A percentile compares a stretch with the other conserved stretches of the same genome.
phyloP scores from a whole-genome alignment of 2,888 invertebrate genomes.

The Drosophila cognata region DNA sequence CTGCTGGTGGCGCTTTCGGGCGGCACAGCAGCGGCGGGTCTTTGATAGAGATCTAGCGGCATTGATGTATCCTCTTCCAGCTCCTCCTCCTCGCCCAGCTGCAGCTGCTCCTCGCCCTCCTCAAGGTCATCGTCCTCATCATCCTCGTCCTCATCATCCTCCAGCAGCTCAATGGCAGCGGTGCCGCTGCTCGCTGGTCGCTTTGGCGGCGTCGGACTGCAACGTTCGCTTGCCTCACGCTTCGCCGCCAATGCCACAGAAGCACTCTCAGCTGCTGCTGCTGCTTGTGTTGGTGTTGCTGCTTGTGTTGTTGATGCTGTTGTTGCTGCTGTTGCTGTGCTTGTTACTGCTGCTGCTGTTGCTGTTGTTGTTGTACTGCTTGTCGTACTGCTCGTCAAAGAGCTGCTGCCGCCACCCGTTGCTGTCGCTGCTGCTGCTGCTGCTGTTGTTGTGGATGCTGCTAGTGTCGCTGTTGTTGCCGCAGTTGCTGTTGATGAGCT shows the following conservation, averaged over 20 bases:
- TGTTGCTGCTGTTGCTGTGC: constrained; percentile 56
- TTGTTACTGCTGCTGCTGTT: constrained; percentile 47
- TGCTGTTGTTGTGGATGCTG: constrained; percentile 49
- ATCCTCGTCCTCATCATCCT: constrained; percentile 58
- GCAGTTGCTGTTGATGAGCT: constrained; percentile 41
- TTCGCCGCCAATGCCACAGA: constrained; percentile 56
- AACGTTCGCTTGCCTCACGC: constrained; percentile 82
- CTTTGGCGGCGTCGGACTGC: constrained; percentile 84
- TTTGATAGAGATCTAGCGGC: constrained; percentile 85
- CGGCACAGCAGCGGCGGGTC: constrained; percentile 71
- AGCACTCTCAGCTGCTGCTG: constrained; percentile 24
- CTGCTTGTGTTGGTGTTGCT: constrained; percentile 34
- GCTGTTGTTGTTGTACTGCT: constrained; percentile 46
- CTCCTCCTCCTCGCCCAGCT: constrained; percentile 36
- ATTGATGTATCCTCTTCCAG: constrained; percentile 72
- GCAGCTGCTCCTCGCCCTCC: constrained; percentile 24
- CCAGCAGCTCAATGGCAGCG: constrained; percentile 57
- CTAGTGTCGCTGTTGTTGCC: constrained; percentile 65
- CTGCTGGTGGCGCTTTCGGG: constrained; percentile 38
- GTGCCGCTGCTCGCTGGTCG: constrained; percentile 51
- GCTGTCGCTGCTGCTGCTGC: constrained; percentile 40
- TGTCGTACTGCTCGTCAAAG: constrained; percentile 75
- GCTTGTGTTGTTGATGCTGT: constrained; percentile 75
- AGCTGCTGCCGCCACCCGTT: constrained; percentile 30
- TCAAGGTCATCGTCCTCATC: constrained; percentile 44